These are phyloP conservation scores for Thaumetopoea pityocampa DNA, from an alignment of 1,140 invertebrate species.

Conservation along the genomic window DNA sequence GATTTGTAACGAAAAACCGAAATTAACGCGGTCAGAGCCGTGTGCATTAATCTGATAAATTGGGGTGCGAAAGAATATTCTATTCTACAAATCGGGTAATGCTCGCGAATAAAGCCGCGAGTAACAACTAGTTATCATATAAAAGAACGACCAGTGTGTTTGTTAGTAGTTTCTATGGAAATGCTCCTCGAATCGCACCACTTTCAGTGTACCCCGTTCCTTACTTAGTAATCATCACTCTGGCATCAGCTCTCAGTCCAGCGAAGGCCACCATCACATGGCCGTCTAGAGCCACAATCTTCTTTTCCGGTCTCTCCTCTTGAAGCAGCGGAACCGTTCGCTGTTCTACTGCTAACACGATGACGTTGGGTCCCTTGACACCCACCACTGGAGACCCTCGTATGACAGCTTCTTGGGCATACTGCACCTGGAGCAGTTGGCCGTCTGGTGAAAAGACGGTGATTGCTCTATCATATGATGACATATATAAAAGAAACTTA, in stretches of 20 bases:
- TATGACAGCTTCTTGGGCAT: constrained; percentile 35
- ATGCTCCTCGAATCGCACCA: too few relatives aligned
- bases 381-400: constrained; percentile 34
- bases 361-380: constrained; percentile 20
- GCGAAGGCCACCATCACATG: constrained; percentile 36
- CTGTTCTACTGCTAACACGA: constrained; percentile 36
- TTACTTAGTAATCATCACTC: constrained; percentile 33
- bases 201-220: neutral
- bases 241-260: constrained; percentile 36
- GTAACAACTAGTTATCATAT: too few relatives aligned
- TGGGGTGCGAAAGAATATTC: too few relatives aligned
- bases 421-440: constrained; percentile 38
- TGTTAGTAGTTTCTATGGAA: too few relatives aligned
- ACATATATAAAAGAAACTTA: constrained; percentile 20
- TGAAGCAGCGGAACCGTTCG: constrained; percentile 26
- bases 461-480: constrained; percentile 37
- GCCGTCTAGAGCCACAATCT: constrained; percentile 37
- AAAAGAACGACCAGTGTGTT: too few relatives aligned
- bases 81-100: too few relatives aligned
- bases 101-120: too few relatives aligned
- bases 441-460: constrained; percentile 46
- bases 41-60: too few relatives aligned
- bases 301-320: constrained; percentile 37
- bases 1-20: too few relatives aligned
- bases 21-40: too few relatives aligned